Evolutionary conservation across 2,113 vertebrate species (phyloP).

Genomic region (Aegotheles bennettii): DNA sequence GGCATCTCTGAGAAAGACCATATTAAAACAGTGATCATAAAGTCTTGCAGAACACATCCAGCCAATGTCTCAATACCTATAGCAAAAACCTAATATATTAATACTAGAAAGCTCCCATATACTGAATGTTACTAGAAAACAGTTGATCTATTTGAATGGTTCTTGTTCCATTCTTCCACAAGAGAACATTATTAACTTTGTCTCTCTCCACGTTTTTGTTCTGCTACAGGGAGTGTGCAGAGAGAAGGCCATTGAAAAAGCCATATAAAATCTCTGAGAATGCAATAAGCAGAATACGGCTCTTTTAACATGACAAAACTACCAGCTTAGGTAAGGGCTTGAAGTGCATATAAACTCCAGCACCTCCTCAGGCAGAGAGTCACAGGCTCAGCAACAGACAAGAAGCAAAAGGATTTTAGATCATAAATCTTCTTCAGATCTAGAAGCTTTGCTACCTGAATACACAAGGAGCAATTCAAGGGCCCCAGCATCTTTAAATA

Average conservation of each 20-base stretch:
- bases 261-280: constrained; percentile 15
- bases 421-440: constrained; percentile 40
- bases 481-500: background rate
- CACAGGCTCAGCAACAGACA: background rate
- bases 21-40: background rate
- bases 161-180: background rate
- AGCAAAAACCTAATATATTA: background rate
- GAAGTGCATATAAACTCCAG: constrained; percentile 21
- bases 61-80: background rate
- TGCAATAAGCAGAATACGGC: constrained; percentile 24
- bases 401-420: constrained; percentile 19
- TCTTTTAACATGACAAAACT: constrained; percentile 38
- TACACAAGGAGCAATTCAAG: constrained; percentile 13
- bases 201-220: background rate
- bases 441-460: constrained; percentile 20
- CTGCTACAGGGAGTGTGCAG: background rate
- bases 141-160: background rate
- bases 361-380: constrained; percentile 45
- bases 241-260: constrained; percentile 20
- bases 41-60: constrained; percentile 5
- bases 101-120: background rate
- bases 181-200: background rate
- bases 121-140: constrained; percentile 3
- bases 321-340: constrained; percentile 14
- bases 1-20: background rate